Conservation (phyloP, 2,888 invertebrate genomes). For the Hecatera dysodea region DNA sequence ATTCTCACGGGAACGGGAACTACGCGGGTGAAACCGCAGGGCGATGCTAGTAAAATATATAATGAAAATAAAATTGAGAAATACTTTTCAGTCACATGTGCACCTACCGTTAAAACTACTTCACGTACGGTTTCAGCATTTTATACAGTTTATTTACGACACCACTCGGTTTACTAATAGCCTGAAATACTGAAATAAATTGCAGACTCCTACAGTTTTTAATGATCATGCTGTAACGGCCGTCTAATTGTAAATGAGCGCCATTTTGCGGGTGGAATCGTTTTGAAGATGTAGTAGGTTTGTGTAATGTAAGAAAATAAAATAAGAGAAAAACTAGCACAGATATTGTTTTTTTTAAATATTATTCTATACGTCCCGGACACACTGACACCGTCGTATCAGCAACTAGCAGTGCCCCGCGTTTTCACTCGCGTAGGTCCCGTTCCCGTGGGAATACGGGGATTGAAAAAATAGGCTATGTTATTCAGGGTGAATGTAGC, state of each 20-base stretch:
- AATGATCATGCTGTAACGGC: conserved; percentile 39
- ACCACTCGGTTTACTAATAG: conserved; percentile 53
- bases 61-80: conserved; percentile 5
- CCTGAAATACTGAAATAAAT: conserved; percentile 49
- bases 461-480: too few relatives aligned
- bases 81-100: conserved; percentile 17
- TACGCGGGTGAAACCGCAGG: too few relatives aligned
- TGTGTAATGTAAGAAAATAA: background rate
- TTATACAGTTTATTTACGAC: conserved; percentile 43
- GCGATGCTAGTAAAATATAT: too few relatives aligned
- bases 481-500: too few relatives aligned
- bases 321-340: background rate
- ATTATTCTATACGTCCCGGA: too few relatives aligned
- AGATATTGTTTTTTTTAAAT: background rate
- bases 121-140: conserved; percentile 40
- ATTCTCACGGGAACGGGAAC: too few relatives aligned
- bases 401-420: too few relatives aligned
- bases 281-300: background rate
- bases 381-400: too few relatives aligned
- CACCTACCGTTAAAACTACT: conserved; percentile 28
- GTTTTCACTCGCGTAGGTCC: too few relatives aligned
- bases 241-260: conserved; percentile 54
- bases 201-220: conserved; percentile 47
- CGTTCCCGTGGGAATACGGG: too few relatives aligned
- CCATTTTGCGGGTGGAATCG: conserved; percentile 7